phyloP scores from a whole-genome alignment of 2,888 invertebrate species.

The Sipunculus nudus region DNA sequence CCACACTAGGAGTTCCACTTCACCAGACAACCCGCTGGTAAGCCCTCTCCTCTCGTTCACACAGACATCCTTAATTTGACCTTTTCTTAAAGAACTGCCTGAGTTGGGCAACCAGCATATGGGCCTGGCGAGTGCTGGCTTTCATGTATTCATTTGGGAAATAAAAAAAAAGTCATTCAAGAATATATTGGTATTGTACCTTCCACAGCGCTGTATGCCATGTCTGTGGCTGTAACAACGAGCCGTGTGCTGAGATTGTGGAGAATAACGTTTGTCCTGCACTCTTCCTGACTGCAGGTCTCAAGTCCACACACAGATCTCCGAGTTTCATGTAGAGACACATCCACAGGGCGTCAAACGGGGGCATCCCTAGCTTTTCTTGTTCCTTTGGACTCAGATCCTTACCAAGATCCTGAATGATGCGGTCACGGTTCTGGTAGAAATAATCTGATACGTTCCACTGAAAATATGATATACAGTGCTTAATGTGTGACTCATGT shows the following conservation, averaged over 20 bases:
- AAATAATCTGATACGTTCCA: conserved; percentile 99
- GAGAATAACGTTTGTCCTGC: conserved; percentile 98
- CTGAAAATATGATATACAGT: conserved; percentile 71
- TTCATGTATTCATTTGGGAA: no score
- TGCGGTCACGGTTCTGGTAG: conserved; percentile 86
- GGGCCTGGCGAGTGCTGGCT: no score
- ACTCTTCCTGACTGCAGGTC: conserved; percentile 96
- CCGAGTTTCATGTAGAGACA: conserved; percentile 75
- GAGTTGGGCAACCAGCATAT: no score
- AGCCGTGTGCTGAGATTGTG: conserved; percentile 95
- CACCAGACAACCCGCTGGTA: no score
- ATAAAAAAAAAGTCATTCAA: not conserved
- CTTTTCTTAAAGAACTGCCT: no score
- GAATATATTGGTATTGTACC: conserved; percentile 66
- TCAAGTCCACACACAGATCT: conserved; percentile 86
- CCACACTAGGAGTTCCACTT: no score
- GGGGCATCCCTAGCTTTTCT: conserved; percentile 54
- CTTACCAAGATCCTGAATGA: conserved; percentile 52
- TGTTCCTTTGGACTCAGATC: conserved; percentile 10
- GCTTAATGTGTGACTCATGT: no score
- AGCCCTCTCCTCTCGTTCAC: no score
- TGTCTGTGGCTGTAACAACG: conserved; percentile 83
- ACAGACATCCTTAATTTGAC: no score
- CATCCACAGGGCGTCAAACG: conserved; percentile 96
- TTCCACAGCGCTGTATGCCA: conserved; percentile 97